Evolutionary conservation across 1,140 invertebrate species (phyloP), one percentile per base, ranked within the genome.

Genomic region (Parapsyche elsis): DNA sequence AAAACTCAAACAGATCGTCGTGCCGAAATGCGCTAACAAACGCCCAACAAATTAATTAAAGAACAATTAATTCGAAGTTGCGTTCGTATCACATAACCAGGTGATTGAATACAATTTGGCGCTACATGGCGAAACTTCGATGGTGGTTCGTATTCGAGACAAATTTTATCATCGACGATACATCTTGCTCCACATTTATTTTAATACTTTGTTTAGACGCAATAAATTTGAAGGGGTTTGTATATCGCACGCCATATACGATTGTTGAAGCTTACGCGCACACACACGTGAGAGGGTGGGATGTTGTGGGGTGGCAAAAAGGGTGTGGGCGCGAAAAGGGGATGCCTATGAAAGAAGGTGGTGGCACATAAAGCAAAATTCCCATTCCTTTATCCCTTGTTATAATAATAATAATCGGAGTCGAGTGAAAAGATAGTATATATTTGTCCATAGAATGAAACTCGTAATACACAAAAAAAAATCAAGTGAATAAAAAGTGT

Each of bases 231-330:
- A 67, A 9, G 64, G 64, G 23, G 64, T 67, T 53, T 53, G 2
- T 67, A 26, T 61, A 19, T 19, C 59, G 14, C n/a, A 10, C 71
- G 19, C 71, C 73, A 46, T 23, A 67, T 67, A 67, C 44, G 38
- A 45, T 73, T 73, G 71, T 73, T 23, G 7, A 24, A 46, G 71
- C 44, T 46, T 73, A 46, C 71, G 38, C 16, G 2, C 16, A 1
- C 10, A 21, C 53, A n/a, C 10, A 57, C 19, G 19, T 67, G 84
- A 84, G 84, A 84, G 86, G 85, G 86, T 86, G 86, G 87, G 87
- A 83, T 87, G 80, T 87, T 84, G 84, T 89, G 89, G 86, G 92
- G 92, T 84, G n/a, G n/a, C n/a, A 89, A 90, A 87, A 84, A 61
- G 67, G 73, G 77, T 14, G 76, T 10, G 73, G 38, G 38, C 12